Base-by-base conservation (phyloP, 2,113 vertebrate genomes). In the Mustelus asterias region DNA sequence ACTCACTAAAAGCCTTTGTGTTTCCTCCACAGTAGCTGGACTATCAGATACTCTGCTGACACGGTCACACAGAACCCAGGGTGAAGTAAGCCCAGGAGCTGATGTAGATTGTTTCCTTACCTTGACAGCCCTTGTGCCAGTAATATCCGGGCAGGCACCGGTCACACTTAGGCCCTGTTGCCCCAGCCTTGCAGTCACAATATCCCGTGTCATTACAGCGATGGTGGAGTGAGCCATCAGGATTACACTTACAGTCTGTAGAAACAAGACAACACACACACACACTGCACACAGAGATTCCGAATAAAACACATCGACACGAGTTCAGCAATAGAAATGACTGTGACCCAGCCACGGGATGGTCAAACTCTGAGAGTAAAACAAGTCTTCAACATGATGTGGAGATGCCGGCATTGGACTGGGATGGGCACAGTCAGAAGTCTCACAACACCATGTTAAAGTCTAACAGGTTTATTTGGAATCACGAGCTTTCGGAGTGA, bases 231-330 rank as follows among this genome's bases (percentile, higher is more conserved):
- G 99, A 99, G 98, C 99, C 99, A 98, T 98, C 98, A 97, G 98
- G 98, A 98, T 99, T 98, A 99, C 99, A 99, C 98, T 98, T 98
- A 99, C 99, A 99, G 97, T 99, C 99, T 99, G 99, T 97, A 98
- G 98, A 99, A 98, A 99, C 98, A 98, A 99, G 98, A 99, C 97
- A 98, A 98, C 98, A 99, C 97, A 99, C 96, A 98, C 29, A 76
- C 58, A 88, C 96, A 97, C 96, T 93, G 60, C 60, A 93, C 41
- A 85, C n/a, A 20, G 60, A 1, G 69, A 9, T 72, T 67, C 14
- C 18, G 1, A 67, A 67, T 67, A 16, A 67, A 94, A 69, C 90
- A 93, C 48, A 37, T 67, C 58, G 7, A 93, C 90, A 94, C n/a
- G 3, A 24, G 6, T n/a, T n/a, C n/a, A 65, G 86, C 26, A 22